Base-by-base conservation (phyloP, 2,888 invertebrate genomes). In the Leptinotarsa juncta region DNA sequence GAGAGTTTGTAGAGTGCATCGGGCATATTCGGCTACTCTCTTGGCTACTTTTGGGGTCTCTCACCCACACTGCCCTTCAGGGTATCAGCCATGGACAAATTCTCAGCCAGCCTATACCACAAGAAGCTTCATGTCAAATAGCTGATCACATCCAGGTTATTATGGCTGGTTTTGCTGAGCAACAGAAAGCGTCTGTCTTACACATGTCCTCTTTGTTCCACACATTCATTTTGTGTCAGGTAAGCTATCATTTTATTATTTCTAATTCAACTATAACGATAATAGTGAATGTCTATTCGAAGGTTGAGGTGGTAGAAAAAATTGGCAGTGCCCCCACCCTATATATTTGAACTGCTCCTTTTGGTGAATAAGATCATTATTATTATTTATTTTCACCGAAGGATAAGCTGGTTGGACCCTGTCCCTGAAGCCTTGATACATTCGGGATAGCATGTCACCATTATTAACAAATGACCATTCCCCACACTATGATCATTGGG, bases 101-200 rank as follows among this genome's bases (percentile, higher is more conserved):
- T n/a, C 83, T 88, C 65, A 91, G 92, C 81, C 95, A 95, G 83
- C 98, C 99, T 1, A 94, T 99, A 80, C 98, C 98, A 4, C 95
- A 98, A 85, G 98, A 99, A 88, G 96, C 97, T 66, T 96, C 97
- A 67, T 96, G 97, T 85, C 96, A 97, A 88, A 95, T 99, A 85
- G 97, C 98, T 60, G 99, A 99, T 89, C 97, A 98, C 86, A 94
- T 99, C 80, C 97, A 98, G 91, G 94, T 95, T 18, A 98, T 99
- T 84, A 93, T 99, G 90, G 95, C 97, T 1, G 97, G 97, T 14
- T 99, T 99, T 90, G 97, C 97, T 50, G 99, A 99, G 85, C 97
- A 97, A 85, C 94, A 95, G 1, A 97, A 97, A 89, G 93, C 95
- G 3, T 96, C 96, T 1, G 95, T 96, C 5, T 91, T 96, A 71